phyloP scores from a whole-genome alignment of 2,113 vertebrate genomes.

The Takifugu flavidus region DNA sequence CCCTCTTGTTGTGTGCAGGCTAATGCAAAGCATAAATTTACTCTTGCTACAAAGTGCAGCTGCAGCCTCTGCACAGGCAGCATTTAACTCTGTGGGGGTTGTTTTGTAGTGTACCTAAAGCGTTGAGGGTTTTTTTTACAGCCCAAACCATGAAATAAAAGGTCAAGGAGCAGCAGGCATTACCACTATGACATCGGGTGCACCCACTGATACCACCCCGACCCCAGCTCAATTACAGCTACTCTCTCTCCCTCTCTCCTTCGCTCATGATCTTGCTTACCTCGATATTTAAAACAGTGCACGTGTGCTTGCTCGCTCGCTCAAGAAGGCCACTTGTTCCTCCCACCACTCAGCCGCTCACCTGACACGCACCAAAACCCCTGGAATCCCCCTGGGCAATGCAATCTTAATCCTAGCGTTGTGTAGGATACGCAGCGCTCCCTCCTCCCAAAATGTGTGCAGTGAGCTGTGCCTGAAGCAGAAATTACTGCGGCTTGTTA shows the following conservation, averaged over 20 bases:
- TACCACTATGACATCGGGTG: constrained; percentile 9
- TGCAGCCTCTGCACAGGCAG: constrained; percentile 1
- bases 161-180: constrained; percentile 27
- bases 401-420: constrained; percentile 28
- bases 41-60: constrained; percentile 17
- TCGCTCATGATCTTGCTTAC: neutral
- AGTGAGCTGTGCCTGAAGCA: too few relatives aligned
- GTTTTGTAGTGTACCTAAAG: constrained; percentile 10
- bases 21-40: neutral
- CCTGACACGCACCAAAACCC: constrained; percentile 20
- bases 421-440: neutral
- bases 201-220: constrained; percentile 38
- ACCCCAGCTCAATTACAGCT: constrained; percentile 30
- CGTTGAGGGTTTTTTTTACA: constrained; percentile 7
- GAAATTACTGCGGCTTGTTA: too few relatives aligned
- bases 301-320: neutral
- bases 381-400: constrained; percentile 24
- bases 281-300: constrained; percentile 24
- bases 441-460: too few relatives aligned
- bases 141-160: constrained; percentile 31
- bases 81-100: constrained; percentile 8
- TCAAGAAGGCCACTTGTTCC: constrained; percentile 35
- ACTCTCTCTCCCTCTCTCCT: neutral
- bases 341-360: constrained; percentile 23
- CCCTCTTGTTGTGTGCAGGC: neutral